phyloP scores from a whole-genome alignment of 2,797 vertebrate species.

The Pelodytes ibericus region DNA sequence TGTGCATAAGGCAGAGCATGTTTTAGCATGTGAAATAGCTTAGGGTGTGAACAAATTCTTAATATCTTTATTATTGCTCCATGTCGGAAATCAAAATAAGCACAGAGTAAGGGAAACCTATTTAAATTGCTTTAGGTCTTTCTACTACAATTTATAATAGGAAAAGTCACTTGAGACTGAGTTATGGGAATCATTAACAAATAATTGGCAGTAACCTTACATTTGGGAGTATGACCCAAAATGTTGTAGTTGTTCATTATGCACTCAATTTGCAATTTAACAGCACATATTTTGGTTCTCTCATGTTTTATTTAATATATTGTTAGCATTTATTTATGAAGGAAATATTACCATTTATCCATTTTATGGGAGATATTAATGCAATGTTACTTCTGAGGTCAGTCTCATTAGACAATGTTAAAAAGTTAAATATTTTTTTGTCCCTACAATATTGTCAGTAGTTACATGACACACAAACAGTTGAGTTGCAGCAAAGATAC shows the following conservation, averaged over 20 bases:
- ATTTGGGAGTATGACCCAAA: constrained; percentile 20
- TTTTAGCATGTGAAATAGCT: too few relatives aligned
- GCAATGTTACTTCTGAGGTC: not conserved
- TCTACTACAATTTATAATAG: not conserved
- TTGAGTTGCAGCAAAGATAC: too few relatives aligned
- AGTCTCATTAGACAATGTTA: not conserved
- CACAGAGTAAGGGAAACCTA: not conserved
- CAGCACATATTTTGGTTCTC: not conserved
- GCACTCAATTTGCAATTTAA: not conserved
- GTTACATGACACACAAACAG: too few relatives aligned
- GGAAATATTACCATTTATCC: not conserved
- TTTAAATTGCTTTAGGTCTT: constrained; percentile 10
- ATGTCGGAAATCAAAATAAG: not conserved
- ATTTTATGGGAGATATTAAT: not conserved
- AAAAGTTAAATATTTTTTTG: not conserved
- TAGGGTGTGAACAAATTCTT: not conserved
- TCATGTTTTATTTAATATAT: constrained; percentile 17
- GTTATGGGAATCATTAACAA: constrained; percentile 13
- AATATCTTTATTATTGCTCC: not conserved
- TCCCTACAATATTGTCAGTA: too few relatives aligned
- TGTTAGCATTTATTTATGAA: constrained; percentile 21
- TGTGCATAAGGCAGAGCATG: too few relatives aligned
- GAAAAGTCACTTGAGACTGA: not conserved
- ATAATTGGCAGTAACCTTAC: constrained; percentile 21
- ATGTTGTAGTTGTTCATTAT: constrained; percentile 8